phyloP scores from a whole-genome alignment of 2,888 invertebrate genomes.

The Empis stercorea region DNA sequence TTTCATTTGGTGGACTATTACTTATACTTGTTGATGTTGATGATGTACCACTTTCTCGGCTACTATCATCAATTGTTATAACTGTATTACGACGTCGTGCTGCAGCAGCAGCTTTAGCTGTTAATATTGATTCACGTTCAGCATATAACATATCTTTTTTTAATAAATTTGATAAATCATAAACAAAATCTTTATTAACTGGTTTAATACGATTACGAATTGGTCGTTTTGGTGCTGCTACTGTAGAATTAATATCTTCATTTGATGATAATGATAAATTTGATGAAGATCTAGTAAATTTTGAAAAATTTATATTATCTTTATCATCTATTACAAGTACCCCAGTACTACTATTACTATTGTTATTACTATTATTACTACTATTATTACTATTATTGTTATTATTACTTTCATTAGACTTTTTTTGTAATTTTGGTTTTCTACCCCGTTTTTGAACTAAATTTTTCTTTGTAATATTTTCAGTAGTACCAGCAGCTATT shows the following conservation, averaged over 20 bases:
- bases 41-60: constrained; percentile 7
- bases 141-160: constrained; percentile 27
- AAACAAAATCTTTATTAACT: constrained; percentile 57
- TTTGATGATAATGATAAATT: constrained; percentile 15
- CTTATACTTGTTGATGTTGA: constrained; percentile 13
- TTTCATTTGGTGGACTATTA: background rate
- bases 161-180: constrained; percentile 48
- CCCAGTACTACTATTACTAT: too few species aligned
- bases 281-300: constrained; percentile 17
- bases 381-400: too few species aligned
- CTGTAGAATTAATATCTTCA: constrained; percentile 9
- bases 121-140: constrained; percentile 13
- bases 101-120: constrained; percentile 17
- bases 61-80: constrained; percentile 10
- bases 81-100: constrained; percentile 8
- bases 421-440: too few species aligned
- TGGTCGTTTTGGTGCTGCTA: constrained; percentile 36
- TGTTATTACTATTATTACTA: too few species aligned
- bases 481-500: too few species aligned
- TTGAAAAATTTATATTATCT: constrained; percentile 12
- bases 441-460: too few species aligned
- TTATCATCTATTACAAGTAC: too few species aligned
- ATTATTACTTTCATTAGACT: too few species aligned
- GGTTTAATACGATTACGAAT: constrained; percentile 52
- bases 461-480: too few species aligned